Conservation (phyloP, 2,113 vertebrate genomes). For the Lophotis ruficrista region DNA sequence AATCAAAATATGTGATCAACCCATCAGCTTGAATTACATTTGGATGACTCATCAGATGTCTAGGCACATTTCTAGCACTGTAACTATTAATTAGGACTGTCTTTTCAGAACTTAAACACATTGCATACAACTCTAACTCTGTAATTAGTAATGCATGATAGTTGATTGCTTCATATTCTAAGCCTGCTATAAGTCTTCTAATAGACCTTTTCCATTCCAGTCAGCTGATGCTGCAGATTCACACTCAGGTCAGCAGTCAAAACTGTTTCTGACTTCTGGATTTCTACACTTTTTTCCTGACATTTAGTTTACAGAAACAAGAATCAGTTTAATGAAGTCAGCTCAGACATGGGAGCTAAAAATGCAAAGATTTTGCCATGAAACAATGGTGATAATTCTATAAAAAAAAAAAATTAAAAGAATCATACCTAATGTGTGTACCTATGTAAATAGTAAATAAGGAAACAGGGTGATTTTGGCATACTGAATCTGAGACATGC, state of each 20-base stretch:
- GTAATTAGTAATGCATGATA: not conserved
- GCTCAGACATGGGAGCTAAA: not conserved
- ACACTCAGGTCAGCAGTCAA: not conserved
- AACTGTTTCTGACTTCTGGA: not conserved
- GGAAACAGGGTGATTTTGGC: not conserved
- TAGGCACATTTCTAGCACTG: not conserved
- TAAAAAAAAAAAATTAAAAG: not conserved
- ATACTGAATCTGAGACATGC: not conserved
- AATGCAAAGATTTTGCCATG: not conserved
- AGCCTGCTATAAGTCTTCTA: not conserved
- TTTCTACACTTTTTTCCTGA: conserved; percentile 58
- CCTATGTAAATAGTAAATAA: not conserved
- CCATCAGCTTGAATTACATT: not conserved
- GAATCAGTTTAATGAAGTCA: not conserved
- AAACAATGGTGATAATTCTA: not conserved
- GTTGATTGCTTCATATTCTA: not conserved
- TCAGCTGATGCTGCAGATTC: not conserved
- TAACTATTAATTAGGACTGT: not conserved
- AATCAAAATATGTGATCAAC: not conserved
- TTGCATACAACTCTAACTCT: not conserved
- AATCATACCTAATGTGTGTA: not conserved
- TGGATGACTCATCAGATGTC: not conserved
- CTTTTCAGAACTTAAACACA: not conserved
- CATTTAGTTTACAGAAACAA: not conserved
- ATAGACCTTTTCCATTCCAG: not conserved